Base-by-base conservation (phyloP, 1,140 invertebrate genomes). In the Sarcophaga peregrina region DNA sequence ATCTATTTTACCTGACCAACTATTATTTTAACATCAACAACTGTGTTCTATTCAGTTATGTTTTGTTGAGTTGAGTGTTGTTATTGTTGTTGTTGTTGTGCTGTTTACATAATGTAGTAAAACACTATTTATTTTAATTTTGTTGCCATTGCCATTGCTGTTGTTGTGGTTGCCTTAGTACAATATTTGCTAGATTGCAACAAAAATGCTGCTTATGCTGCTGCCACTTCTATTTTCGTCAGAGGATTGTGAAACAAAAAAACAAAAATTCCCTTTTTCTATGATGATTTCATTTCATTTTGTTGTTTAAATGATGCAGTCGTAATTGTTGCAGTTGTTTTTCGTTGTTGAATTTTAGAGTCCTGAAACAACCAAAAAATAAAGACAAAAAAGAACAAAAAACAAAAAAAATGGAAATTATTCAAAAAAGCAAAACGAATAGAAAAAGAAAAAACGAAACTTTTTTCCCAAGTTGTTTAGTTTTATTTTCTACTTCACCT, bases 11-110 rank as follows among this genome's bases (percentile, higher is more conserved):
- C 75, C 75, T 78, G 75, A 78, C 75, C 75, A 78, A 78, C 75
- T 78, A 78, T 52, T 78, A 78, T 78, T 78, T 78, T 50, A 78
- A 52, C 75, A 78, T 78, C 75, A 78, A 78, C 75, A 78, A 78
- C 75, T 50, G 17, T 78, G 75, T 78, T 78, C 17, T 72, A 37
- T 37, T 37, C 25, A 37, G 1, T 37, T 37, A 37, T 37, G 47
- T 78, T 78, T 78, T 52, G n/a, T 45, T 74, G 25, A 37, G 25
- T 37, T 37, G n/a, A n/a, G 25, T 72, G 62, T 78, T 50, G 50
- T 78, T n/a, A n/a, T 76, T 76, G 25, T 46, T 78, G 47, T 52
- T 78, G n/a, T 78, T 78, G 47, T 50, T 17, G 74, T 20, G 45
- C 1, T 78, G 47, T 17, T 25, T 20, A 37, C 25, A 37, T 37